These are phyloP conservation scores for Brachionus angularis DNA, from an alignment of 1,140 invertebrate species.

Conservation along the genomic window DNA sequence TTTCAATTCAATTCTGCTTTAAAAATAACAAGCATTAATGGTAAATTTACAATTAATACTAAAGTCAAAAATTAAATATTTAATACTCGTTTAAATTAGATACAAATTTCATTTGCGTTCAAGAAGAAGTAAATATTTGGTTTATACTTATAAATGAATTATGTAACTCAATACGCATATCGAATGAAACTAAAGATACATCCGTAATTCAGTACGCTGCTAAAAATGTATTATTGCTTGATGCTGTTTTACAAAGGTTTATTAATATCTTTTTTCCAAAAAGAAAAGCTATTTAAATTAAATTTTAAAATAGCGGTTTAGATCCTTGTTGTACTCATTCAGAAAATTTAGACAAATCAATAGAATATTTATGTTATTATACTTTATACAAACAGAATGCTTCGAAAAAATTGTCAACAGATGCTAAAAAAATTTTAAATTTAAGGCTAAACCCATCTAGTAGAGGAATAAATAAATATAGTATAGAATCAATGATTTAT, in stretches of 20 bases:
- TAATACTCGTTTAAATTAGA: background rate
- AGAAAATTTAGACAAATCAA: conserved; percentile 4
- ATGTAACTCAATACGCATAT: background rate
- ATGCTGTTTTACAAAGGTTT: conserved; percentile 5
- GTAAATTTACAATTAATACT: background rate
- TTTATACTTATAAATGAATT: conserved; percentile 24
- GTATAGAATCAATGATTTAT: conserved; percentile 37
- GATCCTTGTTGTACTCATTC: background rate
- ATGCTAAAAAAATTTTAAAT: conserved; percentile 32
- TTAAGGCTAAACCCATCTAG: conserved; percentile 15
- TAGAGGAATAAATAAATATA: background rate
- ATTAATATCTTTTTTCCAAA: background rate
- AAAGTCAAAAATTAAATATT: background rate
- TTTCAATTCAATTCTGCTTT: conserved; percentile 19
- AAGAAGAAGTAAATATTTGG: conserved; percentile 33
- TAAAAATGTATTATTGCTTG: conserved; percentile 24
- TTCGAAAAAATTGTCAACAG: background rate
- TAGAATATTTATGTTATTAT: conserved; percentile 1
- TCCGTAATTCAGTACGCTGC: conserved; percentile 27
- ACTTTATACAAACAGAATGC: background rate
- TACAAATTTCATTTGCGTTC: background rate
- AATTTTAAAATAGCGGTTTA: background rate
- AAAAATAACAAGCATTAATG: conserved; percentile 20
- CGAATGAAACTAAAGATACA: conserved; percentile 37
- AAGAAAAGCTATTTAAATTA: background rate